Evolutionary conservation across 2,888 invertebrate species (phyloP), one percentile per base, ranked within the genome.

Genomic region (Drosophila rellima): DNA sequence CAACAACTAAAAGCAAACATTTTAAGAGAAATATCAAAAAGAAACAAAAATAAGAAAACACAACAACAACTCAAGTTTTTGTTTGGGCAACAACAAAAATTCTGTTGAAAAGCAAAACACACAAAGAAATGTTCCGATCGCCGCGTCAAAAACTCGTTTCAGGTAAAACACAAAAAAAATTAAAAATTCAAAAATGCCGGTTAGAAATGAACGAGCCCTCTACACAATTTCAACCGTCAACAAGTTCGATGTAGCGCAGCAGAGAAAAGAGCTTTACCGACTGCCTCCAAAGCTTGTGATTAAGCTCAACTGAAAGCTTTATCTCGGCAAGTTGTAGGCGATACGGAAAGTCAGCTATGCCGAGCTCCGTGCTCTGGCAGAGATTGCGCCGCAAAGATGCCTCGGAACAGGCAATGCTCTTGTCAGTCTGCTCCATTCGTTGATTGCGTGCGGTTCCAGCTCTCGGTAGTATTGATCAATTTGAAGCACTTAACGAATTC

Each of bases 331-430:
- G 0, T 7, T 40, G 60, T 48, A 77, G 79, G 77, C 51, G 66
- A 78, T 78, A 26, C 48, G 8, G 10, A 15, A 29, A 1, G 66
- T 20, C 78, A 20, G 11, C 47, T 37, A 55, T 31, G 60, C 61
- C 60, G 60, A 56, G 45, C 7, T 17, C 42, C 15, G 5, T 31
- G 44, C 70, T 69, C 72, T 52, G 66, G 70, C 70, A 15, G 70
- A 79, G 85, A 87, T 87, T 87, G 68, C 70, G 70, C 56, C 54
- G 76, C 80, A 74, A 83, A 88, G 88, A 88, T 88, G 83, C 85
- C 76, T 60, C 75, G 50, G 40, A 68, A 63, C 75, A 69, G 57
- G 18, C 60, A 55, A 50, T 64, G 63, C 65, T 66, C 51, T 64
- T 65, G 68, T 78, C 85, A 87, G 89, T 87, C 82, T 74, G 80